Conservation (phyloP, 1,140 invertebrate genomes). For the Cydia fagiglandana region DNA sequence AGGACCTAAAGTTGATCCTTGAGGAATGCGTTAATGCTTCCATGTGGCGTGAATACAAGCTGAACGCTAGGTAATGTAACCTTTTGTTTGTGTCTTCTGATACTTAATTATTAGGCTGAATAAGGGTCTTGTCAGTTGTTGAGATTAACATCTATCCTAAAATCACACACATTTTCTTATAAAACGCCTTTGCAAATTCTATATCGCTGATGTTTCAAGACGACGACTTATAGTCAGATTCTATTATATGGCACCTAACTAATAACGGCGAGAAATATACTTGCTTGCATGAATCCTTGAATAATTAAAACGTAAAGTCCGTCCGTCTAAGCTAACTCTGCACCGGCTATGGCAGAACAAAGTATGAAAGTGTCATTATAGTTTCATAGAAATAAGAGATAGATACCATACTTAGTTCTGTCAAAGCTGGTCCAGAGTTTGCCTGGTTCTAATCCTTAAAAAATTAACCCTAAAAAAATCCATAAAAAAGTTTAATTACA, state of each 20-base stretch:
- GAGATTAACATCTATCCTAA: not conserved
- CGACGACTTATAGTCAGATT: too few relatives aligned
- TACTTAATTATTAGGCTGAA: not conserved
- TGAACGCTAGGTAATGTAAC: not conserved
- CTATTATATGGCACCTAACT: too few relatives aligned
- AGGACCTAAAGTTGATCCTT: constrained; percentile 24
- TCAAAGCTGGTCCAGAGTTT: too few relatives aligned
- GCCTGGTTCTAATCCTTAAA: not conserved
- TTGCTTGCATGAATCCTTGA: too few relatives aligned
- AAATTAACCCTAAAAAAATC: not conserved
- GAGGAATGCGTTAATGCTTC: constrained; percentile 16
- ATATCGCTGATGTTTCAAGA: not conserved
- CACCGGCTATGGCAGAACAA: too few relatives aligned
- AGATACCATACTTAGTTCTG: too few relatives aligned
- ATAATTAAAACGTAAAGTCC: too few relatives aligned
- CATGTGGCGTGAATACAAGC: constrained; percentile 4
- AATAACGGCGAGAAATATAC: too few relatives aligned
- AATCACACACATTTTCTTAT: not conserved
- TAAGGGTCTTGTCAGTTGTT: not conserved
- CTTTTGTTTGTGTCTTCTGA: not conserved
- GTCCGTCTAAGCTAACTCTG: too few relatives aligned
- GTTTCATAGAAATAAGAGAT: too few relatives aligned
- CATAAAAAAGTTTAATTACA: not conserved
- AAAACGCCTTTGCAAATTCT: not conserved
- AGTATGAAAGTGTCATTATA: too few relatives aligned